phyloP scores from a whole-genome alignment of 23 tunicate genomes.

The Phallusia fumigata region DNA sequence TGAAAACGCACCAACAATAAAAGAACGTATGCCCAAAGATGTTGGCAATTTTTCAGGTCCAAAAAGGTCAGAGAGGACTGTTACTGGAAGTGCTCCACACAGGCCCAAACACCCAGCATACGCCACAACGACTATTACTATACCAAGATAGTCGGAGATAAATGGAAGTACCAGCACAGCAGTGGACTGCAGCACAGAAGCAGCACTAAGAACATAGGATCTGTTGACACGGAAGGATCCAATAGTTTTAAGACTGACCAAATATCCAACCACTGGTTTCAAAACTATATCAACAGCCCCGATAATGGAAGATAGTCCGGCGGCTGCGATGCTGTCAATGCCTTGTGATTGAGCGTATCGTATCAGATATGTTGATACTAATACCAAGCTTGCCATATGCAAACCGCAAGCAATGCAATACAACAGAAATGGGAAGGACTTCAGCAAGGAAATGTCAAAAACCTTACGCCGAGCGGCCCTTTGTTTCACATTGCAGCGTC shows the following conservation, averaged over 20 bases:
- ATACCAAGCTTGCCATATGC: conserved; percentile 39
- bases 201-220: conserved; percentile 1
- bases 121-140: conserved; percentile 38
- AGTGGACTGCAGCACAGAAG: conserved; percentile 12
- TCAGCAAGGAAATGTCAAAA: conserved; percentile 24
- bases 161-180: conserved; percentile 22
- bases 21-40: conserved; percentile 49
- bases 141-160: neutral
- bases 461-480: conserved; percentile 15
- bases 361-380: conserved; percentile 31
- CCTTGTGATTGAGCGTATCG: conserved; percentile 45
- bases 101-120: conserved; percentile 48
- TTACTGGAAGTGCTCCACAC: conserved; percentile 52
- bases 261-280: conserved; percentile 45
- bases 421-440: conserved; percentile 21
- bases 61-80: conserved; percentile 54
- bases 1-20: conserved; percentile 21
- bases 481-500: neutral
- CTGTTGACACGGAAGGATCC: conserved; percentile 33
- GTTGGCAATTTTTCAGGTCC: conserved; percentile 45
- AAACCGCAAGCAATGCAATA: conserved; percentile 31
- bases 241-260: conserved; percentile 19
- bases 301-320: conserved; percentile 37
- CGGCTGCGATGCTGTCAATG: conserved; percentile 38
- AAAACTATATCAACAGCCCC: conserved; percentile 27